Evolutionary conservation across 1,140 invertebrate species (phyloP).

Genomic region (Lepidostoma basale): DNA sequence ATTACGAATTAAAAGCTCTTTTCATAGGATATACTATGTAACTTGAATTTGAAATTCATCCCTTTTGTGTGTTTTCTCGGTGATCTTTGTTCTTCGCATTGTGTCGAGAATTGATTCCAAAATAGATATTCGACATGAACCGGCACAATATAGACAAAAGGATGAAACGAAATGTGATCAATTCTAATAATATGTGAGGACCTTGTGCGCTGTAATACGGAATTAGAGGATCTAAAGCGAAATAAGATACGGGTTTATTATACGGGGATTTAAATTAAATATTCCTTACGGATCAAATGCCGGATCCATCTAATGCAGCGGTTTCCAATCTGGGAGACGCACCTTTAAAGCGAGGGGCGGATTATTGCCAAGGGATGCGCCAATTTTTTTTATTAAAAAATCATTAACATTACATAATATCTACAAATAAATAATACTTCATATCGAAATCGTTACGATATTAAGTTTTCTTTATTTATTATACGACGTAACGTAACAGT

Average conservation of each 20-base stretch:
- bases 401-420: too few species aligned
- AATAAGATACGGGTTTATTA: constrained; percentile 13
- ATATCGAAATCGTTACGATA: too few species aligned
- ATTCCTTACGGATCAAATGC: too few species aligned
- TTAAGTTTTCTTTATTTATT: too few species aligned
- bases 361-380: too few species aligned
- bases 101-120: constrained; percentile 2
- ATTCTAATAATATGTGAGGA: constrained; percentile 6
- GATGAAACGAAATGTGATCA: constrained; percentile 7
- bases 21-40: neutral
- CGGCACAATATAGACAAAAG: constrained; percentile 9
- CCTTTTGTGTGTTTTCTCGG: constrained; percentile 14
- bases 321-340: too few species aligned
- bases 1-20: constrained; percentile 15
- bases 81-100: constrained; percentile 18
- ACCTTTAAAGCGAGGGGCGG: too few species aligned
- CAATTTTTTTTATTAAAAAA: too few species aligned
- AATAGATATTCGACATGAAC: constrained; percentile 13
- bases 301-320: too few species aligned
- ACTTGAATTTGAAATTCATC: constrained; percentile 26
- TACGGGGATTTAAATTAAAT: neutral
- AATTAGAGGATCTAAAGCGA: neutral
- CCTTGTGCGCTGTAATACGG: neutral
- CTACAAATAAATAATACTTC: too few species aligned
- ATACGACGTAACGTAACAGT: too few species aligned